Base-by-base conservation (phyloP, 2,797 vertebrate species). In the Rhadinocentrus ornatus region DNA sequence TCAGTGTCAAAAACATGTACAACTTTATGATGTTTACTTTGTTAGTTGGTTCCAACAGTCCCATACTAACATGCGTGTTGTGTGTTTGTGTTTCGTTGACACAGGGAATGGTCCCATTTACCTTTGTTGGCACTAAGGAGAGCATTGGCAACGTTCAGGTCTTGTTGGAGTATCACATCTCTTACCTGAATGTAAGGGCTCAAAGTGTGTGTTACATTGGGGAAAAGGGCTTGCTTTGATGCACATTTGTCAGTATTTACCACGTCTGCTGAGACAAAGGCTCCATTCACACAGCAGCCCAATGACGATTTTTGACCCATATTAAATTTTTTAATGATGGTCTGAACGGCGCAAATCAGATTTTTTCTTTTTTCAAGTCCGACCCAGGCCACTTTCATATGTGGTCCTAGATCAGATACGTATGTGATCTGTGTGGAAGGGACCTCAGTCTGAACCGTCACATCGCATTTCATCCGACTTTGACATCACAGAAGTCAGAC, bases 41-140 rank as follows among this genome's bases (percentile, higher is more conserved):
- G 2, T 50, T 31, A 29, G 27, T 31, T 12, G 12, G 3, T n/a
- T 32, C 10, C 29, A n/a, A 64, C 79, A 60, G 66, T 41, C 83
- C 53, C 52, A 76, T 88, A 86, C 80, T 91, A 81, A 90, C 71
- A 76, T 61, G n/a, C 44, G 39, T 16, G 56, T 62, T 78, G 22
- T 71, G 67, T 12, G 27, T 78, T 83, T 84, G 48, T 81, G 77
- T 83, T 83, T 89, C 91, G 83, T 81, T 57, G 86, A 91, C 92
- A 13, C 91, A 99, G 98, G 97, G 97, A 81, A 99, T 98, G 97
- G 97, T 99, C 90, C 98, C 98, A 0, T 99, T 99, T 86, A 98
- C 97, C 29, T 99, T 99, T 91, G 98, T 99, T 73, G 98, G 98
- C 83, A 99, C 97, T 55, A 99, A 98, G 91, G 98, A 99, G 91